Evolutionary conservation across 2,888 invertebrate species (phyloP), one percentile per base, ranked within the genome.

Genomic region (Lochmaea capreae): DNA sequence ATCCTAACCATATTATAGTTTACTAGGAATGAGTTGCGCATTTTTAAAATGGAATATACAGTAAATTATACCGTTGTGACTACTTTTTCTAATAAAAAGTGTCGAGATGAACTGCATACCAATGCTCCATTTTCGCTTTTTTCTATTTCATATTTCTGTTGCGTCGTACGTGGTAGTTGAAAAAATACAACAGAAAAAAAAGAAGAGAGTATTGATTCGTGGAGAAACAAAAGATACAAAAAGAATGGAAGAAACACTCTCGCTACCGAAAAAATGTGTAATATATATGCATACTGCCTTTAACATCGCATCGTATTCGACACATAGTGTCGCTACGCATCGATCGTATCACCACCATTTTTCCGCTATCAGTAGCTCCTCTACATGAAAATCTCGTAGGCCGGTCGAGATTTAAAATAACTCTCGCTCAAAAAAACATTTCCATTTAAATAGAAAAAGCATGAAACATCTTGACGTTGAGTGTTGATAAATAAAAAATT

Each of bases 211-310:
- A 63, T 63, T 42, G 62, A 63, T 63, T 63, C 18, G 18, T 18
- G 0, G n/a, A 16, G 43, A 63, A 63, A 63, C 62, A 63, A 63
- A 43, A 43, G 42, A 6, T 18, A 63, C 43, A 18, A 63, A 63
- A 63, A 61, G 43, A 42, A 43, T 43, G 14, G 2, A 63, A 63
- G 62, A 18, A 63, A 43, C 43, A 43, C 42, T 63, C 16, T 12
- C 26, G 42, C 58, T 73, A 65, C 57, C 18, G 70, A 33, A 73
- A 73, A 73, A 70, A 70, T 70, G 73, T 74, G 81, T 79, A 81
- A 82, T 83, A 81, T 82, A 81, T 83, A 82, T 82, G 81, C 82
- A 82, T 81, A 79, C 80, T 76, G 72, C 75, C 72, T 63, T 63
- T 63, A 76, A 74, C 76, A 77, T 76, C 76, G 65, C 71, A 46